These are phyloP conservation scores for Chloroceryle aenea DNA, from an alignment of 2,113 vertebrate genomes.

Conservation along the genomic window DNA sequence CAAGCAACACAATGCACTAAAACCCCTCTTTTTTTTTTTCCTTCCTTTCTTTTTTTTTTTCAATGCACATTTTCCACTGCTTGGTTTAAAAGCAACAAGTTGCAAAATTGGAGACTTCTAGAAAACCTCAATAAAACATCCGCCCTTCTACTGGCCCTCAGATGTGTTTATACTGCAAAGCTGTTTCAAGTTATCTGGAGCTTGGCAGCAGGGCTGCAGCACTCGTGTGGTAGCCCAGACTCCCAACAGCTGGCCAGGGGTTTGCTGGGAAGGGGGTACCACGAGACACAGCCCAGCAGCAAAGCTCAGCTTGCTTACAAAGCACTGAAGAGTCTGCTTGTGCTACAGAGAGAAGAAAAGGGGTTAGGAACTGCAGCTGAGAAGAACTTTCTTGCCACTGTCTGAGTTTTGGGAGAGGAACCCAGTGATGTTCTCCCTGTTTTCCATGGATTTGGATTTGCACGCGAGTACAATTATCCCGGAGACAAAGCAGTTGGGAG, in stretches of 20 bases:
- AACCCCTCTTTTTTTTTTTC: neutral
- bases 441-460: neutral
- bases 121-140: neutral
- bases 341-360: neutral
- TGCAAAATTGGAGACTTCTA: neutral
- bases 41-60: too few relatives aligned
- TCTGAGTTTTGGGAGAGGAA: neutral
- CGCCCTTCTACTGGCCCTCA: neutral
- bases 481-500: neutral
- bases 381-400: neutral
- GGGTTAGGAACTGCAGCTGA: neutral
- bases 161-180: neutral
- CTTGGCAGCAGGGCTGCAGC: neutral
- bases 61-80: neutral
- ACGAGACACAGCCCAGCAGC: neutral
- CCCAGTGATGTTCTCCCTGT: neutral
- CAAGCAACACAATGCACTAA: neutral
- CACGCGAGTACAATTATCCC: fast-evolving
- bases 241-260: neutral
- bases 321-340: fast-evolving
- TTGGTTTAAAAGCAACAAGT: neutral
- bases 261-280: fast-evolving
- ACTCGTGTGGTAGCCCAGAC: fast-evolving
- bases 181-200: neutral
- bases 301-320: neutral